Evolutionary conservation across 2,797 vertebrate species (phyloP), one percentile per base, ranked within the genome.

Genomic region (Onychomys leucogaster): DNA sequence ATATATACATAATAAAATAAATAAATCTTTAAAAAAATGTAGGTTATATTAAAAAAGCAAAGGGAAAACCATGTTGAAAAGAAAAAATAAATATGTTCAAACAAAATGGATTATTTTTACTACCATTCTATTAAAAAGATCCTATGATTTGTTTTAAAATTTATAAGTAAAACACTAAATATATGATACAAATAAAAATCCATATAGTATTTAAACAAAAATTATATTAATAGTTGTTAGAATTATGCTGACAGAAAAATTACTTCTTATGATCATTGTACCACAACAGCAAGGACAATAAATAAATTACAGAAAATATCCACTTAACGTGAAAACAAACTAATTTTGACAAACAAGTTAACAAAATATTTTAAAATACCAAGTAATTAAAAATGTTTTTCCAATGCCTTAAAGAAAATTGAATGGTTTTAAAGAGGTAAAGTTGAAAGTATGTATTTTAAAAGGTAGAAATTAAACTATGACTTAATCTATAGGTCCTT

Each of bases 381-480:
- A 86, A 41, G 55, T 93, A 49, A 94, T 69, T 92, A 57, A 95
- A 83, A 41, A 85, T 32, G 14, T 96, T 96, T 94, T 94, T 61
- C 90, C 83, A 97, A 90, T 93, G 34, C 0, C 86, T 27, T 95
- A 92, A 25, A 49, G 76, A 83, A 93, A 95, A 76, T n/a, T 75
- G 43, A 90, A 95, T 92, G 21, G 63, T 93, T 61, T 85, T 94
- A 76, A 75, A 95, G 23, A 34, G 37, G 4, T 27, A 3, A 96
- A 55, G 5, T 55, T 94, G 32, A 93, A 87, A 94, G 94, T 69
- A 1, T 82, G 3, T 69, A 87, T 71, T 78, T 96, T 95, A 92
- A 90, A 27, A 94, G 32, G 76, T 4, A 85, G 77, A 82, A 97
- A 94, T 94, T 94, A 86, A 96, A 94, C 61, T 94, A 90, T 71